A percentile compares a stretch with the other conserved stretches of the same genome.
These are phyloP conservation scores for Ochropacha duplaris DNA, from an alignment of 2,888 invertebrate species.

Conservation along the genomic window DNA sequence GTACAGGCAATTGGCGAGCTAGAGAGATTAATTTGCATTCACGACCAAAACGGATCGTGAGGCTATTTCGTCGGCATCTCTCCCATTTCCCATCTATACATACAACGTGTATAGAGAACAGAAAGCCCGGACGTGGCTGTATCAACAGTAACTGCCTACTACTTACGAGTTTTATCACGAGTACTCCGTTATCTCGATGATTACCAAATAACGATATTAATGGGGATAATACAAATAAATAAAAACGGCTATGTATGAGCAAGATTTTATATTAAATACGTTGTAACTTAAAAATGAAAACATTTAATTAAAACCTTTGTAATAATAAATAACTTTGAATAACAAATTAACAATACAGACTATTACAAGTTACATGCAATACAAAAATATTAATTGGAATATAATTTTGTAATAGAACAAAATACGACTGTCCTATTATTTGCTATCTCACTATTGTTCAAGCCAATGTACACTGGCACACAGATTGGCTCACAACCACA, in stretches of 20 bases:
- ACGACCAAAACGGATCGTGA: conserved; percentile 72
- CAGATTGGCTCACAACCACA: conserved; percentile 9
- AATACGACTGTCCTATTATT: not conserved
- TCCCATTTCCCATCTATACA: conserved; percentile 65
- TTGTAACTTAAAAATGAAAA: not conserved
- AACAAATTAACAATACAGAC: no score
- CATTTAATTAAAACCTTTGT: no score
- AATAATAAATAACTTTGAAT: no score
- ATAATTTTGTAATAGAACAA: not conserved
- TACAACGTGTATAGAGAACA: conserved; percentile 32
- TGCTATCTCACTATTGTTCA: not conserved
- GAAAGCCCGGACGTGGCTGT: conserved; percentile 31
- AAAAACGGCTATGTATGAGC: not conserved
- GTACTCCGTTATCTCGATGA: not conserved
- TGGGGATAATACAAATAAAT: not conserved
- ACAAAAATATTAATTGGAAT: no score
- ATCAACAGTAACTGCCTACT: conserved; percentile 30
- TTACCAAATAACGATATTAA: not conserved
- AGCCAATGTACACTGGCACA: conserved; percentile 3
- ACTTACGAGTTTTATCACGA: conserved; percentile 7
- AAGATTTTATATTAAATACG: not conserved
- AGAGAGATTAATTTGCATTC: conserved; percentile 76
- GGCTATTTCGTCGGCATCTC: conserved; percentile 67
- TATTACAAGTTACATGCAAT: no score
- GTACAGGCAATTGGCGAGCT: conserved; percentile 47